phyloP scores from a whole-genome alignment of 2,797 vertebrate species.

The Platalea minor region DNA sequence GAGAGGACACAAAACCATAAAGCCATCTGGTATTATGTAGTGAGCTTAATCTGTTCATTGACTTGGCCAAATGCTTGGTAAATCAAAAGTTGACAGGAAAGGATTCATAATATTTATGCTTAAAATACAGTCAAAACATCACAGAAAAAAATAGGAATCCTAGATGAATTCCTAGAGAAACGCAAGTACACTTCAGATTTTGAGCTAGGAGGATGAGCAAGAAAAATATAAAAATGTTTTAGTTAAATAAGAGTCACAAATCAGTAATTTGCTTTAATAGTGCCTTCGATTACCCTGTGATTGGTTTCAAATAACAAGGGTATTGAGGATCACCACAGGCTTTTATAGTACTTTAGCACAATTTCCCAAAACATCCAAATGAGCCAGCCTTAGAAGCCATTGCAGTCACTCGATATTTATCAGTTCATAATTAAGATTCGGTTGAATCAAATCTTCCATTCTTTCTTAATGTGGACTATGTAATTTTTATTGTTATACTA shows the following conservation, averaged over 20 bases:
- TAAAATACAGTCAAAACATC: background rate
- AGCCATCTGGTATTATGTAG: conserved; percentile 44
- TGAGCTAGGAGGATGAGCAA: background rate
- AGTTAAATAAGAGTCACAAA: background rate
- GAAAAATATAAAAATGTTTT: background rate
- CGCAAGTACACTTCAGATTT: background rate
- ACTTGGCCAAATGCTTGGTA: conserved; percentile 56
- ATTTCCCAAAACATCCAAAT: background rate
- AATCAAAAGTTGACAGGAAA: conserved; percentile 37
- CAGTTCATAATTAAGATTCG: background rate
- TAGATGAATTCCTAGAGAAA: background rate
- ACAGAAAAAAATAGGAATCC: background rate
- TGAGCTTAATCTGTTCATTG: conserved; percentile 36
- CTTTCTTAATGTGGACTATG: background rate
- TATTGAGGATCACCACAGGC: background rate
- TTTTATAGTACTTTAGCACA: background rate
- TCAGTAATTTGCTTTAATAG: background rate
- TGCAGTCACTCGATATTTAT: background rate
- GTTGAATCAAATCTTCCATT: background rate
- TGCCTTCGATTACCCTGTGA: background rate
- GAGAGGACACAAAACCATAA: conserved; percentile 14
- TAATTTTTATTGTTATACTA: background rate
- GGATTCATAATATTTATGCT: conserved; percentile 26
- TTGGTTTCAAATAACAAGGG: background rate
- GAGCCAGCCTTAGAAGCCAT: background rate